Evolutionary conservation across 2,113 vertebrate genomes (phyloP).

Genomic region (Anguilla rostrata): DNA sequence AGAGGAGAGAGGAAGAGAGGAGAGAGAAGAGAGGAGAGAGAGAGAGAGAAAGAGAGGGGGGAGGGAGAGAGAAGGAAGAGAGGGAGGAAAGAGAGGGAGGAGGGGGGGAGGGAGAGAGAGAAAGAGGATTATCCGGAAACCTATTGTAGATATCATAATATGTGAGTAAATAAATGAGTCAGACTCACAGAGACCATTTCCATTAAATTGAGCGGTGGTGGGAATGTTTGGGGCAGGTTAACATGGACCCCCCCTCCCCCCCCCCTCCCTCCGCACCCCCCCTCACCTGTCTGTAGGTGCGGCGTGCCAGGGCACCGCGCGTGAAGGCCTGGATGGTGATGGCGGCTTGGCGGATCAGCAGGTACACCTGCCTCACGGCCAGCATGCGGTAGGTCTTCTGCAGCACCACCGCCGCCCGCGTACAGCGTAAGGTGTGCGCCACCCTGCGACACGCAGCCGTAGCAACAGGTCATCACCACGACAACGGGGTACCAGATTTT

Average conservation of each 20-base stretch:
- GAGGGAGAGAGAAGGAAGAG: too few relatives aligned
- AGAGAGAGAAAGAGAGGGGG: background rate
- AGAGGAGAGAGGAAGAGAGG: background rate
- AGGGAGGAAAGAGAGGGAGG: too few relatives aligned
- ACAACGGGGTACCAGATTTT: background rate
- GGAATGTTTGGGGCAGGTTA: background rate
- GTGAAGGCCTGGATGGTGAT: slow-evolving; percentile 73
- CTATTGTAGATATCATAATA: too few relatives aligned
- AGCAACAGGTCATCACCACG: background rate
- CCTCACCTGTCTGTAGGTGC: slow-evolving; percentile 55
- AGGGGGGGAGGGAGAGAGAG: too few relatives aligned
- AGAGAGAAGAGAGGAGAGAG: too few relatives aligned
- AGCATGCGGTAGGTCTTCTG: slow-evolving; percentile 71
- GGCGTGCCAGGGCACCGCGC: slow-evolving; percentile 57
- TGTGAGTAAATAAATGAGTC: background rate
- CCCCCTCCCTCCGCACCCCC: too few relatives aligned
- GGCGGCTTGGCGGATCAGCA: slow-evolving; percentile 48
- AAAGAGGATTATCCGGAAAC: too few relatives aligned
- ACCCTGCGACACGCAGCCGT: slow-evolving; percentile 46
- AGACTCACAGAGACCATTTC: background rate
- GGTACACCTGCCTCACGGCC: slow-evolving; percentile 55
- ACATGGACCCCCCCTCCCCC: too few relatives aligned
- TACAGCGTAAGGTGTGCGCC: slow-evolving; percentile 53
- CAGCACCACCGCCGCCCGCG: slow-evolving; percentile 62
- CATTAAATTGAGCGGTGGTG: background rate